Conservation (phyloP, 2,888 invertebrate genomes). For the Chymomyza caudatula region DNA sequence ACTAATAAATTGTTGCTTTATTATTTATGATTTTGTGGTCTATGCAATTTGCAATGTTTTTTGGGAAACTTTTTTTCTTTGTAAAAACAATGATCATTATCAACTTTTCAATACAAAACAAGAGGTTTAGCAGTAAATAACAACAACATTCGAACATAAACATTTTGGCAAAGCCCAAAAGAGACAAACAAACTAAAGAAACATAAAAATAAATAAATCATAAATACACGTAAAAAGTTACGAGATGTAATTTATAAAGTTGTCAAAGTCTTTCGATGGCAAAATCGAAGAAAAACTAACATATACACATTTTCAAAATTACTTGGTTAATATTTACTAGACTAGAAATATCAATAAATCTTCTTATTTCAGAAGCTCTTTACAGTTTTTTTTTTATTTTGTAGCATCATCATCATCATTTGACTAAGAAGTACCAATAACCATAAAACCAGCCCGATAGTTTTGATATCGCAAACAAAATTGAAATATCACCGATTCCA, state of each 20-base stretch:
- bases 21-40: background rate
- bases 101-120: background rate
- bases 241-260: conserved; percentile 11
- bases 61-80: background rate
- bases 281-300: no score
- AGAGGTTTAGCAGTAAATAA: background rate
- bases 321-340: no score
- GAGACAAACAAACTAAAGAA: background rate
- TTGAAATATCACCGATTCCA: no score
- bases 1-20: background rate
- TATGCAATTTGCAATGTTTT: background rate
- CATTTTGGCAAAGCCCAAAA: conserved; percentile 29
- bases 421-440: no score
- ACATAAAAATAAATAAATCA: conserved; percentile 10
- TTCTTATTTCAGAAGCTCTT: no score
- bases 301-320: no score
- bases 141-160: background rate
- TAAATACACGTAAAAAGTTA: conserved; percentile 12
- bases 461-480: no score
- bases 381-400: no score
- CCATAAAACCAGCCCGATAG: no score
- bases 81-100: background rate
- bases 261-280: background rate
- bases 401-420: no score
- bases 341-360: no score